Percentiles rank a stretch among this genome's conserved stretches.
phyloP scores from a whole-genome alignment of 2,113 vertebrate species.

The Equus quagga region DNA sequence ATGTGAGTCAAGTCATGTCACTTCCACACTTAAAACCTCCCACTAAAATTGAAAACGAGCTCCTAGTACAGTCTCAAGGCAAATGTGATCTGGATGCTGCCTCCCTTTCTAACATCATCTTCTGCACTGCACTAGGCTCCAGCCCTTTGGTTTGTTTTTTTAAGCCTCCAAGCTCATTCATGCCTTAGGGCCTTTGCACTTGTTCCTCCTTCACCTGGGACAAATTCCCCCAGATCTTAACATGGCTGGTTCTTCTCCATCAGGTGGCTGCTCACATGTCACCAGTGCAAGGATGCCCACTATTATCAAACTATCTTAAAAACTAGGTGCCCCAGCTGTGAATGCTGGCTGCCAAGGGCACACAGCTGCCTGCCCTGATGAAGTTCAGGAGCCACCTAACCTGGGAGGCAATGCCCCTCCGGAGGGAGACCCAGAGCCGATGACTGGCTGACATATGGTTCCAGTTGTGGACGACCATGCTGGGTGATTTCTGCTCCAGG shows the following conservation, averaged over 20 bases:
- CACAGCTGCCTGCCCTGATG: neutral
- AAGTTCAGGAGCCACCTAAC: neutral
- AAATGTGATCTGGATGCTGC: accelerated
- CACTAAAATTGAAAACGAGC: neutral
- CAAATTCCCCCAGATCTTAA: too few species aligned
- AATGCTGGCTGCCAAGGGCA: too few species aligned
- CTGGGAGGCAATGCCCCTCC: neutral
- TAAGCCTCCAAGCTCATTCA: neutral
- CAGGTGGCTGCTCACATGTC: neutral
- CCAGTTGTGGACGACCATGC: too few species aligned
- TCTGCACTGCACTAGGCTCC: neutral
- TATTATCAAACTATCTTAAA: accelerated
- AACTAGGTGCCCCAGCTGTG: neutral
- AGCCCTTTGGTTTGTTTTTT: too few species aligned
- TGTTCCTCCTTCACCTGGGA: neutral
- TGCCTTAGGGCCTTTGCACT: neutral
- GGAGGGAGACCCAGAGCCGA: accelerated
- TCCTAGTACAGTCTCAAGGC: neutral
- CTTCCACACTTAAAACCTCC: neutral
- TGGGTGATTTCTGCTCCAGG: neutral
- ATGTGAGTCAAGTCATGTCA: neutral
- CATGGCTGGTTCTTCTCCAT: neutral
- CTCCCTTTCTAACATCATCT: neutral
- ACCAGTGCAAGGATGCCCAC: too few species aligned
- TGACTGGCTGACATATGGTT: too few species aligned